Percentiles rank a stretch among this genome's conserved stretches.
Evolutionary conservation across 1,140 invertebrate genomes (phyloP).

Genomic region (Brachionus angularis): DNA sequence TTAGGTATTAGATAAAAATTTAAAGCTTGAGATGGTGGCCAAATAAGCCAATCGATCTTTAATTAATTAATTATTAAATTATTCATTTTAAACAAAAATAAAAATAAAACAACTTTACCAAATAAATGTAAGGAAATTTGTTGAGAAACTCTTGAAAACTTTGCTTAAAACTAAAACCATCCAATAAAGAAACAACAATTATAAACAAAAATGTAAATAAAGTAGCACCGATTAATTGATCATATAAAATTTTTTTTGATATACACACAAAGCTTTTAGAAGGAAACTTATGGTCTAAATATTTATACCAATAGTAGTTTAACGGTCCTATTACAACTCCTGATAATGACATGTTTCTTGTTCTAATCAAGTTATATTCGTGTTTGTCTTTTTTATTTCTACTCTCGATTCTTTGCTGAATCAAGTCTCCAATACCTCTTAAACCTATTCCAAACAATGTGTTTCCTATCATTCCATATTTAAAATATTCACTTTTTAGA

Average conservation of each 20-base stretch:
- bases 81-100: background rate
- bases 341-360: conserved; percentile 35
- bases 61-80: background rate
- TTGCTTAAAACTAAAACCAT: conserved; percentile 42
- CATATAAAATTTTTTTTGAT: conserved; percentile 46
- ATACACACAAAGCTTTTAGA: conserved; percentile 1
- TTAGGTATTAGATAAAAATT: conserved; percentile 46
- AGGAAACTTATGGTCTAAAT: conserved; percentile 45
- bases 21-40: conserved; percentile 47
- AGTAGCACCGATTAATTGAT: conserved; percentile 46
- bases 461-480: conserved; percentile 19
- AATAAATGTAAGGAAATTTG: conserved; percentile 46
- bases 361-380: background rate
- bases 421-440: conserved; percentile 7
- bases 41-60: conserved; percentile 47
- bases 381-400: background rate
- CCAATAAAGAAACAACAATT: conserved; percentile 43
- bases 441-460: conserved; percentile 12
- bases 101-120: conserved; percentile 37
- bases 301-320: conserved; percentile 46
- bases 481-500: too few species aligned
- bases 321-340: conserved; percentile 45
- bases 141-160: conserved; percentile 45
- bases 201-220: conserved; percentile 46
- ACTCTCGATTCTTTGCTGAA: conserved; percentile 38